Evolutionary conservation across 2,888 invertebrate genomes (phyloP).

Genomic region (Anaspis maculata): DNA sequence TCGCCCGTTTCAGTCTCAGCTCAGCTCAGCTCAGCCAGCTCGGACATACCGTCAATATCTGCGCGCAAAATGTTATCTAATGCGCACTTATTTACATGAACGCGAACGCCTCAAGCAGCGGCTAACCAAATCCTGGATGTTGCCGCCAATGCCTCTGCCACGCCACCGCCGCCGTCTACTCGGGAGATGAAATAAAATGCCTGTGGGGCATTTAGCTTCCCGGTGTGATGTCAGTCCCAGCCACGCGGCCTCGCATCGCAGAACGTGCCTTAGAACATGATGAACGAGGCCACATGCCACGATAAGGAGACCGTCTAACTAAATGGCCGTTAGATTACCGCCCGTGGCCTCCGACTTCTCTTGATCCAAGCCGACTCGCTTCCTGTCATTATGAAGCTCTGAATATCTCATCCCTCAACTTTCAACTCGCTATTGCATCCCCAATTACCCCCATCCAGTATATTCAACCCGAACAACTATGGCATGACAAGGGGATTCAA

Average conservation of each 20-base stretch:
- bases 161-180: no score
- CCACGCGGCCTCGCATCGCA: constrained; percentile 16
- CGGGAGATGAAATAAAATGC: constrained; percentile 23
- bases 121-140: background rate
- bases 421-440: constrained; percentile 6
- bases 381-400: constrained; percentile 17
- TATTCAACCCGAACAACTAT: no score
- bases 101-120: no score
- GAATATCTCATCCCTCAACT: constrained; percentile 12
- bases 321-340: constrained; percentile 19
- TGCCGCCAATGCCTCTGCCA: no score
- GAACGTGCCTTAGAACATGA: constrained; percentile 21
- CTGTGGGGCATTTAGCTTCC: constrained; percentile 28
- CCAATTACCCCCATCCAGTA: no score
- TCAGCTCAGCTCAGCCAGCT: no score
- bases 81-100: no score
- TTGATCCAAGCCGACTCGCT: constrained; percentile 16
- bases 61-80: no score
- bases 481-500: no score
- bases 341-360: constrained; percentile 10
- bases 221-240: constrained; percentile 25
- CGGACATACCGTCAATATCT: no score
- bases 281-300: constrained; percentile 20
- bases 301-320: constrained; percentile 19
- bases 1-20: no score